Conservation (phyloP, 2,797 vertebrate species). For the Caiman crocodilus region DNA sequence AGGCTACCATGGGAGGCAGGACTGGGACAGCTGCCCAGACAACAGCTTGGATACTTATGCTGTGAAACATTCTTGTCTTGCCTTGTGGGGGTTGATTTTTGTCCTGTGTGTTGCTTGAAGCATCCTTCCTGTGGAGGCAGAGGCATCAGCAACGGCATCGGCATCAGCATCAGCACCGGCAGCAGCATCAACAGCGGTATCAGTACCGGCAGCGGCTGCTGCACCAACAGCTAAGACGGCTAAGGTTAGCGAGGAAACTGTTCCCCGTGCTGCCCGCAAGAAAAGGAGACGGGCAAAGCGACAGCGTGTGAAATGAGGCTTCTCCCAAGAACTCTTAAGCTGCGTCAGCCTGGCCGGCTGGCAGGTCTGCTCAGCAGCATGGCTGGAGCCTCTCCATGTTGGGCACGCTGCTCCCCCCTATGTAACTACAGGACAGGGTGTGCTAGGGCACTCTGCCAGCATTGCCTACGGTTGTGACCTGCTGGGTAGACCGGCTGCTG, state of each 20-base stretch:
- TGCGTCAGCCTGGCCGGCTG: background rate
- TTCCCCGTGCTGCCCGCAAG: background rate
- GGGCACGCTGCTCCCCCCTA: background rate
- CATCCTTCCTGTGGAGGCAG: background rate
- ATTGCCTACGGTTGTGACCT: background rate
- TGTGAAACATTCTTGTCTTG: background rate
- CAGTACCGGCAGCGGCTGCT: no score
- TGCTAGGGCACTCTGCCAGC: no score
- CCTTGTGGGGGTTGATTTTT: background rate
- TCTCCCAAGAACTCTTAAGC: background rate
- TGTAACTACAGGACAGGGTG: background rate
- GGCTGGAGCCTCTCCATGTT: accelerated
- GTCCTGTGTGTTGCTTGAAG: background rate
- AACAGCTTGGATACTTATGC: background rate
- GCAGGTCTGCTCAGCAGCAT: background rate
- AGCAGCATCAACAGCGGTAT: no score
- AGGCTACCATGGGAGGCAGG: no score
- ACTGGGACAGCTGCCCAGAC: background rate
- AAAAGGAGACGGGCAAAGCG: constrained; percentile 56
- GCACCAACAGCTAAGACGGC: background rate
- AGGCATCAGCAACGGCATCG: no score
- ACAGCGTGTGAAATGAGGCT: background rate
- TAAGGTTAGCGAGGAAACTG: accelerated
- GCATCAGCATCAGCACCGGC: no score
- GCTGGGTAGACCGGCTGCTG: background rate